Percentiles rank a stretch among this genome's conserved stretches.
Evolutionary conservation across 2,113 vertebrate genomes (phyloP).

Genomic region (Callopanchax toddi): DNA sequence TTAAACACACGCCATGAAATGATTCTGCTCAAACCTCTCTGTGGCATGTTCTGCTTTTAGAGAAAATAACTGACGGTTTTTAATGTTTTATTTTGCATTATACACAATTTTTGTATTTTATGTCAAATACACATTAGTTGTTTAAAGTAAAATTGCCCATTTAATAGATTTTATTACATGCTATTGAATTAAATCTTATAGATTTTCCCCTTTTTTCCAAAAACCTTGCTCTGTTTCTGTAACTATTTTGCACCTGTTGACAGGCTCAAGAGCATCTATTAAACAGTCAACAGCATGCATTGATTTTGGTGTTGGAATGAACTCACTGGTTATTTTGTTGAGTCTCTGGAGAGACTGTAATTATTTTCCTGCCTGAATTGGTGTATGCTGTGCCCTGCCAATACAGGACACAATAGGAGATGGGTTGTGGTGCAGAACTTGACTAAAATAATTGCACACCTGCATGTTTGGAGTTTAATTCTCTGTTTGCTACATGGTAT

Average conservation of each 20-base stretch:
- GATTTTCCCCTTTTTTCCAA: too few species aligned
- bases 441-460: conserved; percentile 28
- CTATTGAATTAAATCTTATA: too few species aligned
- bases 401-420: not conserved
- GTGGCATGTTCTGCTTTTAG: not conserved
- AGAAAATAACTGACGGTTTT: conserved; percentile 9
- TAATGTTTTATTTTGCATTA: conserved; percentile 8
- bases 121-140: too few species aligned
- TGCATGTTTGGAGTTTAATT: conserved; percentile 46
- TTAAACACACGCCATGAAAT: conserved; percentile 1
- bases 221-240: not conserved
- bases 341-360: conserved; percentile 18
- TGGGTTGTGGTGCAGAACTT: conserved; percentile 28
- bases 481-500: conserved; percentile 31
- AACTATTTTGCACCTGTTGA: conserved; percentile 14
- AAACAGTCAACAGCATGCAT: conserved; percentile 28
- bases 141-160: too few species aligned
- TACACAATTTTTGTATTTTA: too few species aligned
- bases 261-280: conserved; percentile 21
- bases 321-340: conserved; percentile 27
- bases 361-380: conserved; percentile 50
- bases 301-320: conserved; percentile 39
- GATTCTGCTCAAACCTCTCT: not conserved
- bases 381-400: not conserved
- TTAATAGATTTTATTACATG: too few species aligned